Percentiles rank a stretch among this genome's conserved stretches.
Evolutionary conservation across 1,140 invertebrate species (phyloP).

Genomic region (Pseudomyrmex concolor): DNA sequence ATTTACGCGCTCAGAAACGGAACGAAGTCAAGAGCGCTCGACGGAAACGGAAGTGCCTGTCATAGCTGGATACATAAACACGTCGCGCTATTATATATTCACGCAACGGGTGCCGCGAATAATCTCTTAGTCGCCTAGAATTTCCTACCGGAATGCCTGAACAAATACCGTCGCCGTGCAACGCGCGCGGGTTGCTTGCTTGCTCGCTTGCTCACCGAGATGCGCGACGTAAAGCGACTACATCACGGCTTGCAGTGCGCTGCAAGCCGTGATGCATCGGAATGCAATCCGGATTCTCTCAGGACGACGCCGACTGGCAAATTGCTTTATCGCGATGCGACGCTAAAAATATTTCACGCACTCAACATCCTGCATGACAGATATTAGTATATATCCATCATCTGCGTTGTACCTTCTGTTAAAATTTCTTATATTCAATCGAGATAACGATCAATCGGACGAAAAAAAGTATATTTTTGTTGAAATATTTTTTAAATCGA

Average conservation of each 20-base stretch:
- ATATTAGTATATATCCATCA: background rate
- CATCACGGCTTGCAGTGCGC: conserved; percentile 3
- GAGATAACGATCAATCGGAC: background rate
- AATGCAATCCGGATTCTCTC: conserved; percentile 57
- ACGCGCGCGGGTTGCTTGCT: background rate
- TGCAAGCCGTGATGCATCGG: conserved; percentile 50
- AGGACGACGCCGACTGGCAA: conserved; percentile 45
- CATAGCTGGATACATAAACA: conserved; percentile 83
- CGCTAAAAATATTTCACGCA: conserved; percentile 46
- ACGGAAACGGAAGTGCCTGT: conserved; percentile 84
- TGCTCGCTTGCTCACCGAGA: conserved; percentile 8
- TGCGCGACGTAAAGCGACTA: conserved; percentile 42
- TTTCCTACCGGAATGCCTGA: conserved; percentile 74
- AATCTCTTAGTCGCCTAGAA: conserved; percentile 77
- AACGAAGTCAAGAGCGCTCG: conserved; percentile 75
- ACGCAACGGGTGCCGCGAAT: conserved; percentile 80
- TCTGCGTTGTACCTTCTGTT: background rate
- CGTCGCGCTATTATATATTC: conserved; percentile 80
- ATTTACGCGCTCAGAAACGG: conserved; percentile 74
- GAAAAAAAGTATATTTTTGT: background rate
- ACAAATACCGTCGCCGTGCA: conserved; percentile 67
- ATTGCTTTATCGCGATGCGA: conserved; percentile 52
- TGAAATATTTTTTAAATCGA: background rate
- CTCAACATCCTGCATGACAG: background rate
- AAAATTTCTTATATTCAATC: background rate